Evolutionary conservation across 2,888 invertebrate species (phyloP).

Genomic region (Eubasilissa splendida): DNA sequence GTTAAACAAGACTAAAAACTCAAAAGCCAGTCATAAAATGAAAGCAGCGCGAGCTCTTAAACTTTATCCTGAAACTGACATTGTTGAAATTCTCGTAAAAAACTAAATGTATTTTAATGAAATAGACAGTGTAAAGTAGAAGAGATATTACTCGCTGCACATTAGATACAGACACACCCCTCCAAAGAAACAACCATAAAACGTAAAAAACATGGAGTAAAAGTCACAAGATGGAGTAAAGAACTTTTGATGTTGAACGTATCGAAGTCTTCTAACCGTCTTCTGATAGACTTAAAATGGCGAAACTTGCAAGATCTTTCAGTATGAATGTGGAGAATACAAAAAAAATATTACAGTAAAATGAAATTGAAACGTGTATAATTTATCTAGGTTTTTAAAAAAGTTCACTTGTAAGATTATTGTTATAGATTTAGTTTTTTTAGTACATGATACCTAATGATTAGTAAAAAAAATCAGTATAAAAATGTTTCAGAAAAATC

Average conservation of each 20-base stretch:
- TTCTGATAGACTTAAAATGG: neutral
- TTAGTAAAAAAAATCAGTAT: too few species aligned
- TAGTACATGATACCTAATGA: too few species aligned
- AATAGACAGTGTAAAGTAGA: neutral
- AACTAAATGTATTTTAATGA: neutral
- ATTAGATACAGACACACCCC: slow-evolving; percentile 9
- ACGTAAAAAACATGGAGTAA: neutral
- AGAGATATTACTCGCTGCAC: slow-evolving; percentile 1
- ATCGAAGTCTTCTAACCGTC: neutral
- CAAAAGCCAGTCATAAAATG: too few species aligned
- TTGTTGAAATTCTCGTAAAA: neutral
- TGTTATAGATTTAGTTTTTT: too few species aligned
- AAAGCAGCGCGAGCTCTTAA: neutral
- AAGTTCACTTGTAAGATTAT: too few species aligned
- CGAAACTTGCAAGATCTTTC: neutral
- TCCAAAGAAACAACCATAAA: slow-evolving; percentile 4
- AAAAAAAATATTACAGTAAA: too few species aligned
- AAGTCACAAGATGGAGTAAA: neutral
- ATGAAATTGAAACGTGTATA: too few species aligned
- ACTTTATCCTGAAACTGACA: neutral
- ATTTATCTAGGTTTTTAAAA: too few species aligned
- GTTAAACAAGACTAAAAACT: too few species aligned
- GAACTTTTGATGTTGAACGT: neutral
- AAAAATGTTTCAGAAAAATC: too few species aligned
- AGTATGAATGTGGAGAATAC: too few species aligned